These are phyloP conservation scores for Mycalesis mineus DNA, from an alignment of 2,888 invertebrate species.

Conservation along the genomic window DNA sequence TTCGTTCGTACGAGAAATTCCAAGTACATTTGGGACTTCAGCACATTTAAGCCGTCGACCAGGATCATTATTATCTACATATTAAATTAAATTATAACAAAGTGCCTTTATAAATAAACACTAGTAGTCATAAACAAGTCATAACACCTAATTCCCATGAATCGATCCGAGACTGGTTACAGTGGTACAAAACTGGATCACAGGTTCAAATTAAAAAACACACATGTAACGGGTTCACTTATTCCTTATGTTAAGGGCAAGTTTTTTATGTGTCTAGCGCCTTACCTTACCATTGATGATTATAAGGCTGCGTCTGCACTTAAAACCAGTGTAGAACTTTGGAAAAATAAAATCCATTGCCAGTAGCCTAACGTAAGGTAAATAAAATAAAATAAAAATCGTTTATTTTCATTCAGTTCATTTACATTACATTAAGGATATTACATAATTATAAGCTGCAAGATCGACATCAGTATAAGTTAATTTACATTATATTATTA, in stretches of 20 bases:
- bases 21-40: too few relatives aligned
- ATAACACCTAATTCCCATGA: slow-evolving; percentile 23
- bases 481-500: too few relatives aligned
- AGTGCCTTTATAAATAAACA: background rate
- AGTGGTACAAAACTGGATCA: slow-evolving; percentile 8
- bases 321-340: background rate
- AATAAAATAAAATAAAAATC: too few relatives aligned
- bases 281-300: slow-evolving; percentile 2
- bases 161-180: slow-evolving; percentile 6
- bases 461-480: too few relatives aligned
- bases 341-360: background rate
- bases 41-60: too few relatives aligned
- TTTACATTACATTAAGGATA: too few relatives aligned
- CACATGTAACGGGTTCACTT: slow-evolving; percentile 18
- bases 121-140: background rate
- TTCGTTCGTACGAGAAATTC: too few relatives aligned
- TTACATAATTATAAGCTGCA: too few relatives aligned
- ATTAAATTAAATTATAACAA: too few relatives aligned
- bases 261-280: slow-evolving; percentile 22
- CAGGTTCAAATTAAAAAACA: slow-evolving; percentile 20
- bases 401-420: too few relatives aligned
- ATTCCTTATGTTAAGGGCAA: slow-evolving; percentile 17
- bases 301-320: background rate
- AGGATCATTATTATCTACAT: too few relatives aligned
- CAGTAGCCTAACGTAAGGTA: too few relatives aligned